Evolutionary conservation across 1,140 invertebrate genomes (phyloP), one percentile per base, ranked within the genome.

Genomic region (Hydropsyche tenuis): DNA sequence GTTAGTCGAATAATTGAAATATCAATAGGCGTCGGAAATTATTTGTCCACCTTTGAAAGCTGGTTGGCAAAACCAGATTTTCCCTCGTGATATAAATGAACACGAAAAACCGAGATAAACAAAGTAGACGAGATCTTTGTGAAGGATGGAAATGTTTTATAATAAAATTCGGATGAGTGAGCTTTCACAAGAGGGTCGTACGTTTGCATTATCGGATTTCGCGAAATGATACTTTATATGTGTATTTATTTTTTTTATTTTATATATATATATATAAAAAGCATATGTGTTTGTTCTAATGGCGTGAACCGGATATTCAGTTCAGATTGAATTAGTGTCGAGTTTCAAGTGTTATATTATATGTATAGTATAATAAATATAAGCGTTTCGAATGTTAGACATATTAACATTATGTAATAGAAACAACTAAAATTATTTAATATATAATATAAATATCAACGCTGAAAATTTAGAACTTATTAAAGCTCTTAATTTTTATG

Each of bases 1-100:
- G 22, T 60, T 11, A 60, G 12, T 20, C 23, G 56, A 60, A 60
- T 60, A 25, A 25, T 60, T 60, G 56, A 60, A 60, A 60, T 60
- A 60, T 60, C 20, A 60, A 60, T 60, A 25, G 22, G 23, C 22
- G 9, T 27, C 56, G 56, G 22, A 60, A 14, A 60, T 60, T 60
- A 60, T 60, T 60, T 25, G 56, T 60, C 56, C 14, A 60, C 56
- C 48, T 53, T 20, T 1, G 16, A 14, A 20, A 53, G 16, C 48
- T 14, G 16, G n/a, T n/a, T n/a, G 16, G 16, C 16, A 53, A 53
- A 53, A 9, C 48, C 20, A 53, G 20, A 37, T 37, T 37, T 37
- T 23, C 4, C 20, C 5, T 4, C 12, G 56, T 12, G 23, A 62
- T 20, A 62, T 62, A 62, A 62, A 12, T 23, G 6, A 23, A 62